phyloP scores from a whole-genome alignment of 2,888 invertebrate genomes.

The Scaptomyza polygonia region DNA sequence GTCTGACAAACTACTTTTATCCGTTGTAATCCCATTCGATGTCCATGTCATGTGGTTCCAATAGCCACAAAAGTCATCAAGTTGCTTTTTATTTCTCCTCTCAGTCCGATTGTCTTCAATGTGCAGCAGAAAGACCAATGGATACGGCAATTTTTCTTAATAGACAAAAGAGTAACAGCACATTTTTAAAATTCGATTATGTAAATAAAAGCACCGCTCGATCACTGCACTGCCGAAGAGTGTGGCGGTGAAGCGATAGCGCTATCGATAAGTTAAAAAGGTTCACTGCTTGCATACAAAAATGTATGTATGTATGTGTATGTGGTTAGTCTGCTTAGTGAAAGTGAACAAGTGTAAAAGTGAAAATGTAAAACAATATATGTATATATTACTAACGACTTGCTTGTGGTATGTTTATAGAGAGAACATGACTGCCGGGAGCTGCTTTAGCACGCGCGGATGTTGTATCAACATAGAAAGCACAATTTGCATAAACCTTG shows the following conservation, averaged over 20 bases:
- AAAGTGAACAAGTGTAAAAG: too few species aligned
- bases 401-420: conserved; percentile 28
- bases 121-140: conserved; percentile 19
- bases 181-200: too few species aligned
- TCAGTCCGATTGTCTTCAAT: background rate
- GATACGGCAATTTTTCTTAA: conserved; percentile 13
- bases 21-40: conserved; percentile 13
- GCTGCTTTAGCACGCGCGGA: background rate
- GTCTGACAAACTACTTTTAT: background rate
- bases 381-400: too few species aligned
- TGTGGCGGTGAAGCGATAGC: background rate
- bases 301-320: too few species aligned
- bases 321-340: too few species aligned
- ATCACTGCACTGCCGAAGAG: background rate
- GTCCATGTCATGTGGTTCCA: conserved; percentile 33
- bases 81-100: background rate
- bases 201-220: background rate
- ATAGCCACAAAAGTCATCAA: conserved; percentile 28
- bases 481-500: conserved; percentile 34
- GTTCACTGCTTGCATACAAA: too few species aligned
- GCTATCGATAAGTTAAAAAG: background rate
- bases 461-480: conserved; percentile 26
- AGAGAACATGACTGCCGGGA: conserved; percentile 24
- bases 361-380: too few species aligned
- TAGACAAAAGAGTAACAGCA: background rate